Percentiles rank a stretch among this genome's conserved stretches.
phyloP scores from a whole-genome alignment of 2,797 vertebrate genomes.

The Chaenodraco wilsoni region DNA sequence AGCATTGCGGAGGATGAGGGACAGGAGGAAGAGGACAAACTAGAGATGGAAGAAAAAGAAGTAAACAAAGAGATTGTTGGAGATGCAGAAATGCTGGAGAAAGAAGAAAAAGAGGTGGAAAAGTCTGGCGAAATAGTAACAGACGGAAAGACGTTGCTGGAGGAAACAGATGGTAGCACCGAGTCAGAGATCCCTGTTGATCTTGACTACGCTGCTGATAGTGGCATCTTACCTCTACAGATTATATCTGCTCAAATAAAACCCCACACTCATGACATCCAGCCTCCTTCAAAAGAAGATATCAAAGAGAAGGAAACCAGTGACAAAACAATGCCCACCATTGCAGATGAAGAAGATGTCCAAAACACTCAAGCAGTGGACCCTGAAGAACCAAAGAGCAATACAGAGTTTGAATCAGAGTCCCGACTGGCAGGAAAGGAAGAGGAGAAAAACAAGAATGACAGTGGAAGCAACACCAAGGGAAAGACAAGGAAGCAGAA shows the following conservation, averaged over 20 bases:
- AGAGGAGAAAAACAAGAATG: constrained; percentile 64
- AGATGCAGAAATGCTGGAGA: constrained; percentile 25
- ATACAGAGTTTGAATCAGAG: constrained; percentile 27
- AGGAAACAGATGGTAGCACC: constrained; percentile 75
- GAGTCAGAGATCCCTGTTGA: constrained; percentile 74
- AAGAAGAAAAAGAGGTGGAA: constrained; percentile 33
- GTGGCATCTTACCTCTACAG: constrained; percentile 49
- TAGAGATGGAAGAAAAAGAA: constrained; percentile 12
- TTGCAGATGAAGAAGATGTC: constrained; percentile 31
- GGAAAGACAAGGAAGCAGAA: constrained; percentile 72
- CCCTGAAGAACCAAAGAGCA: constrained; percentile 45
- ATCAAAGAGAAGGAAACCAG: constrained; percentile 31
- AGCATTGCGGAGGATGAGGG: constrained; percentile 27
- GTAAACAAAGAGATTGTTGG: constrained; percentile 16
- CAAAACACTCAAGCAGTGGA: constrained; percentile 56
- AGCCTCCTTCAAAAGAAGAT: constrained; percentile 33
- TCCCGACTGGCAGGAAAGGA: constrained; percentile 29
- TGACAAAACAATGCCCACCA: constrained; percentile 43
- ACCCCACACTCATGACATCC: constrained; percentile 13
- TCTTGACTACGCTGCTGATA: constrained; percentile 75
- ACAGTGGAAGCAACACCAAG: constrained; percentile 59
- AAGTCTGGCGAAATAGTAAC: constrained; percentile 10
- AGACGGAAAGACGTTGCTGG: constrained; percentile 26
- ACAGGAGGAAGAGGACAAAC: constrained; percentile 23
- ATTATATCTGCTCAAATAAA: constrained; percentile 35